phyloP scores from a whole-genome alignment of 2,113 vertebrate genomes.

The Cyprinus carpio region DNA sequence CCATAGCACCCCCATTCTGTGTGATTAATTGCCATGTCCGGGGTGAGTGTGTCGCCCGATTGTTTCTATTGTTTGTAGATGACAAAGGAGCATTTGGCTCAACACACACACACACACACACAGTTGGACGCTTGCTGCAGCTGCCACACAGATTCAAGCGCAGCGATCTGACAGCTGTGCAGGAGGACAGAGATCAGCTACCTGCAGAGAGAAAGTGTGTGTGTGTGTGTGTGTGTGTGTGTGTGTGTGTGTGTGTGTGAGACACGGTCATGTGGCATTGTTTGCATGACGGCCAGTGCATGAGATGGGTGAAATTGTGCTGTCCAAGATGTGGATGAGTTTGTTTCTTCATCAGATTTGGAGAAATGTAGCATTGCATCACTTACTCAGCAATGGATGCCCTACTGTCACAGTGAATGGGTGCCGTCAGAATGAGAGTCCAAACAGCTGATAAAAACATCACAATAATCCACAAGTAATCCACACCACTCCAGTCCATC shows the following conservation, averaged over 20 bases:
- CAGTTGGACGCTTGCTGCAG: constrained; percentile 45
- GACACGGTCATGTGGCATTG: background rate
- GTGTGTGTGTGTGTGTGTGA: background rate
- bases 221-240: no score
- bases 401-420: background rate
- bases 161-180: constrained; percentile 34
- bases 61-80: constrained; percentile 46
- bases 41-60: constrained; percentile 8
- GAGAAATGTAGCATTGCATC: no score
- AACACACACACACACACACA: constrained; percentile 41
- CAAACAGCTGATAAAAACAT: background rate
- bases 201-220: constrained; percentile 39
- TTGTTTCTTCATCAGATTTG: background rate
- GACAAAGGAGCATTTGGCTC: constrained; percentile 50
- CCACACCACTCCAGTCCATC: background rate
- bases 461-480: background rate
- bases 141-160: constrained; percentile 31
- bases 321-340: background rate
- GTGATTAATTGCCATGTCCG: constrained; percentile 24
- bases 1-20: background rate
- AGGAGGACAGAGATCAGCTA: constrained; percentile 44
- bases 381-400: no score
- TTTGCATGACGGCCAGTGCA: background rate
- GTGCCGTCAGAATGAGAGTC: background rate
- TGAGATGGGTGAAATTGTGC: background rate